A percentile compares a stretch with the other conserved stretches of the same genome.
These are phyloP conservation scores for Selene dorsalis DNA, from an alignment of 2,797 vertebrate species.

Conservation along the genomic window DNA sequence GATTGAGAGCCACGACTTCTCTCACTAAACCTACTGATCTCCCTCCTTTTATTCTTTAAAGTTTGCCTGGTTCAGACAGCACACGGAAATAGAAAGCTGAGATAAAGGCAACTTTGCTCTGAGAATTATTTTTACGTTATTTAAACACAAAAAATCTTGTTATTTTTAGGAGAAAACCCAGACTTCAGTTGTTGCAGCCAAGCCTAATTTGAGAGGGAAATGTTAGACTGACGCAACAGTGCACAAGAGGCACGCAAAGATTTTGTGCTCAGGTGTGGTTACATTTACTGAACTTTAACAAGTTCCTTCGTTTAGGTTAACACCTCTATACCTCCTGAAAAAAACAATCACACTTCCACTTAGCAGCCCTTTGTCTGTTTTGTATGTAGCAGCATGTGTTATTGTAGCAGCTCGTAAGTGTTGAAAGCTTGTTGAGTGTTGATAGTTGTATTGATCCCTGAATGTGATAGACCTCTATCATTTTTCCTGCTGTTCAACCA, in stretches of 20 bases:
- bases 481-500: background rate
- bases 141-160: background rate
- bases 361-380: background rate
- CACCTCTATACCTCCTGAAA: background rate
- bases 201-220: background rate
- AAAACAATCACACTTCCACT: background rate
- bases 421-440: background rate
- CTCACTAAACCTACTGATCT: constrained; percentile 49
- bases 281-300: background rate
- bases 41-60: constrained; percentile 47
- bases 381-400: background rate
- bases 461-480: background rate
- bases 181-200: background rate
- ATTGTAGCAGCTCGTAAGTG: background rate
- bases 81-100: constrained; percentile 9
- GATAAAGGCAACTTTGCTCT: constrained; percentile 16
- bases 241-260: background rate
- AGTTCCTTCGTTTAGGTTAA: background rate
- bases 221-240: background rate
- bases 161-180: constrained; percentile 15
- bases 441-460: background rate
- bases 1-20: constrained; percentile 31
- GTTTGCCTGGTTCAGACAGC: constrained; percentile 21
- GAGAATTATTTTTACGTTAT: constrained; percentile 4
- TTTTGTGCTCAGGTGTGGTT: background rate